Evolutionary conservation across 2,888 invertebrate genomes (phyloP).

Genomic region (Zele albiditarsus): DNA sequence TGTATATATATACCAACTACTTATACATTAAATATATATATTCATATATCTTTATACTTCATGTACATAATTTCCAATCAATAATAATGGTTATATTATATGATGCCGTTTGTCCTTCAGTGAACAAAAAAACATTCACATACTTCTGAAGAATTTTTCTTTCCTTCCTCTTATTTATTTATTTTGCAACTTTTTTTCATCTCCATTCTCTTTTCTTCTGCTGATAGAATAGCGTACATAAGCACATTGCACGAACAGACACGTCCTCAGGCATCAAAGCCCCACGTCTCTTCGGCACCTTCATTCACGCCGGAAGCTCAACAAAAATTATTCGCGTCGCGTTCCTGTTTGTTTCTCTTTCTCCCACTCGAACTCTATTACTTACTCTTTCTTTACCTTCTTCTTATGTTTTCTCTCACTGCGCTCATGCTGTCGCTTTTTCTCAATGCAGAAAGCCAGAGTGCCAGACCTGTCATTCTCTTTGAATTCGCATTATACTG

Average conservation of each 20-base stretch:
- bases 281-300: conserved; percentile 40
- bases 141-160: not conserved
- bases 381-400: conserved; percentile 28
- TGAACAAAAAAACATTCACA: not conserved
- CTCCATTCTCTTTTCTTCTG: conserved; percentile 7
- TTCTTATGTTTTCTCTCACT: conserved; percentile 30
- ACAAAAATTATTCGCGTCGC: conserved; percentile 50
- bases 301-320: conserved; percentile 46
- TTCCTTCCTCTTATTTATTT: not conserved
- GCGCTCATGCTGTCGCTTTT: conserved; percentile 23
- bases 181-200: conserved; percentile 6
- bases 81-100: not conserved
- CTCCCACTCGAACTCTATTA: conserved; percentile 17
- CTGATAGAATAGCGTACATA: not conserved
- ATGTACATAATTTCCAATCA: not conserved
- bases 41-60: not conserved
- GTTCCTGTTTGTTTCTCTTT: conserved; percentile 34
- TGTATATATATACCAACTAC: not conserved
- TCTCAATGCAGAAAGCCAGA: conserved; percentile 1
- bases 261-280: conserved; percentile 37
- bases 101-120: not conserved
- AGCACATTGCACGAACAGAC: conserved; percentile 32
- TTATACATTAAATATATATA: not conserved
- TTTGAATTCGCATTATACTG: conserved; percentile 35
- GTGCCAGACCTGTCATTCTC: conserved; percentile 13